Conservation (phyloP, 1,140 invertebrate genomes). For the Cyphomyrmex costatus region DNA sequence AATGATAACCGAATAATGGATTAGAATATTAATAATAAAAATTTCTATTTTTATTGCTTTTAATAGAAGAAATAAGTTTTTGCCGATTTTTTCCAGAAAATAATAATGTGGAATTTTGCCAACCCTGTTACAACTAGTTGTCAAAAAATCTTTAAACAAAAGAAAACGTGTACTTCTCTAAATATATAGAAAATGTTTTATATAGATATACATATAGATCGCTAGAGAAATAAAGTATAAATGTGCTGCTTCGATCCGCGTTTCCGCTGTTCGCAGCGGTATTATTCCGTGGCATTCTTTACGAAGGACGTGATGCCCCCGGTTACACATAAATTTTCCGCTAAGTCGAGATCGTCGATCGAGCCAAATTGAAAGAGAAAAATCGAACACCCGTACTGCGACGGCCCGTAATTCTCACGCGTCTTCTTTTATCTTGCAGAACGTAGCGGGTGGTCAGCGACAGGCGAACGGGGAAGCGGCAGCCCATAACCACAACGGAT, state of each 20-base stretch:
- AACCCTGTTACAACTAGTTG: conserved; percentile 1
- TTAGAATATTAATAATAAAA: too few species aligned
- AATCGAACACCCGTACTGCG: background rate
- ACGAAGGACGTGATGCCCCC: conserved; percentile 26
- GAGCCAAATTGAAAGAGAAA: conserved; percentile 48
- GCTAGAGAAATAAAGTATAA: conserved; percentile 20
- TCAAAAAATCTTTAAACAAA: background rate
- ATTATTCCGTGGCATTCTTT: conserved; percentile 2
- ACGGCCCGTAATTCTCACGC: conserved; percentile 37
- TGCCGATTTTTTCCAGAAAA: too few species aligned
- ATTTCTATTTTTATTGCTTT: too few species aligned
- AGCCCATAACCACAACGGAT: conserved; percentile 85
- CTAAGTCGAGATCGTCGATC: conserved; percentile 51
- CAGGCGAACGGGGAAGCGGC: conserved; percentile 83
- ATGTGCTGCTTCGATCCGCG: background rate
- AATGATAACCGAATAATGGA: too few species aligned
- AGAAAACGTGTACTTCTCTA: background rate
- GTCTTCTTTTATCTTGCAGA: conserved; percentile 79
- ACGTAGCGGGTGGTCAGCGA: conserved; percentile 78
- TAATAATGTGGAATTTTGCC: too few species aligned
- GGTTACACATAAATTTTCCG: conserved; percentile 51
- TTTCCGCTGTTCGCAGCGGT: background rate
- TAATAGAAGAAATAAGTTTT: too few species aligned
- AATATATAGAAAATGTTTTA: background rate
- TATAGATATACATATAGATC: background rate